Conservation (phyloP, 2,888 invertebrate species). For the Cantharis rufa region DNA sequence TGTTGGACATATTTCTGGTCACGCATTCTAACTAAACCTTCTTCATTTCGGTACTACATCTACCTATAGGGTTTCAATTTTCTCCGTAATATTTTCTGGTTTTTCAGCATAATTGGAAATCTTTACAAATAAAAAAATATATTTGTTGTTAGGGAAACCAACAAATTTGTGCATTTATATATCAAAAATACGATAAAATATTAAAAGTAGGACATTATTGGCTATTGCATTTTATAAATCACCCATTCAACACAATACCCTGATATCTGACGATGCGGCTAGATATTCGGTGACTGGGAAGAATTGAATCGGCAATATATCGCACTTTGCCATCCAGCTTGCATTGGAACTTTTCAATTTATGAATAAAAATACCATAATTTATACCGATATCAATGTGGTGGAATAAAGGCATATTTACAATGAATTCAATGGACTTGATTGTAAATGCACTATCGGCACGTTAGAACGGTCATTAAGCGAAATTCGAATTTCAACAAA, state of each 20-base stretch:
- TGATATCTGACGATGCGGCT: constrained; percentile 45
- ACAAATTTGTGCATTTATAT: not conserved
- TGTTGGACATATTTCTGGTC: constrained; percentile 45
- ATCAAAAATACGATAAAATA: constrained; percentile 36
- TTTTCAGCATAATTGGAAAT: not conserved
- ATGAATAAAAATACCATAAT: constrained; percentile 54
- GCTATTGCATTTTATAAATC: constrained; percentile 52
- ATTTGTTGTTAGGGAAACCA: not conserved
- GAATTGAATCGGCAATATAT: constrained; percentile 47
- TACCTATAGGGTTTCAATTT: constrained; percentile 10
- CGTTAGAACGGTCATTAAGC: constrained; percentile 12
- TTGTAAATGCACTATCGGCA: constrained; percentile 25
- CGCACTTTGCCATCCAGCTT: constrained; percentile 44
- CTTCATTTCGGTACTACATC: constrained; percentile 31
- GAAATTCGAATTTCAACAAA: constrained; percentile 7
- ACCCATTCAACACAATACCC: constrained; percentile 49
- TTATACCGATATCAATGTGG: constrained; percentile 49
- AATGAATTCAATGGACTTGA: constrained; percentile 34
- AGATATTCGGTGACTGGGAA: constrained; percentile 47
- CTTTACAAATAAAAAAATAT: not conserved
- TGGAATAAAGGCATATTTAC: constrained; percentile 51
- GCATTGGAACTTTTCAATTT: constrained; percentile 50
- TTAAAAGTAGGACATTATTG: constrained; percentile 48
- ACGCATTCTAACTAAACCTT: constrained; percentile 41
- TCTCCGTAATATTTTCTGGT: not conserved